Conservation (phyloP, 2,888 invertebrate species). For the Synanthedon vespiformis region DNA sequence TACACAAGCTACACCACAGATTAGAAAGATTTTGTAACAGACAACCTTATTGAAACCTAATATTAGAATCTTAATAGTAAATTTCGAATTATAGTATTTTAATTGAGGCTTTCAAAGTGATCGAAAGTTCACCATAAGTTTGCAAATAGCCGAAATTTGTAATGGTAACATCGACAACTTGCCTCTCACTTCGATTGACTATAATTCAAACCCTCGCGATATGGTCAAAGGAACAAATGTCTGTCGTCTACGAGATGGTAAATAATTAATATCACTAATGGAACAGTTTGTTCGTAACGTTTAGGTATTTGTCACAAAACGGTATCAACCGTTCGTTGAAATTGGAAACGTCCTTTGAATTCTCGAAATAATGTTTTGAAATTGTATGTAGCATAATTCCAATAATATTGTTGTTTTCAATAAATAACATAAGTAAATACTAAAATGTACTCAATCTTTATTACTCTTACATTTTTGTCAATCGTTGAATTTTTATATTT, state of each 20-base stretch:
- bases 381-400: no score
- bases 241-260: conserved; percentile 40
- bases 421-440: no score
- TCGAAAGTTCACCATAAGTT: background rate
- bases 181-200: conserved; percentile 48
- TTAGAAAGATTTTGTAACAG: no score
- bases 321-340: conserved; percentile 13
- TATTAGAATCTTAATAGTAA: no score
- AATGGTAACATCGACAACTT: conserved; percentile 34
- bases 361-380: background rate
- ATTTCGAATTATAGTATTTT: no score
- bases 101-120: no score
- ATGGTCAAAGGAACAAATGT: conserved; percentile 59
- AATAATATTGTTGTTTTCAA: no score
- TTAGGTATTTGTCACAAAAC: conserved; percentile 48
- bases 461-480: no score
- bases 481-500: no score
- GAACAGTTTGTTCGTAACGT: conserved; percentile 49
- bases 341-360: conserved; percentile 23
- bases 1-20: no score
- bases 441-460: no score
- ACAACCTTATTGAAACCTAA: no score
- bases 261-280: conserved; percentile 69
- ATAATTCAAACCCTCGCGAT: conserved; percentile 24
- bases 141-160: conserved; percentile 5